These are phyloP conservation scores for Gallinago media DNA, from an alignment of 2,113 vertebrate genomes.

Conservation along the genomic window DNA sequence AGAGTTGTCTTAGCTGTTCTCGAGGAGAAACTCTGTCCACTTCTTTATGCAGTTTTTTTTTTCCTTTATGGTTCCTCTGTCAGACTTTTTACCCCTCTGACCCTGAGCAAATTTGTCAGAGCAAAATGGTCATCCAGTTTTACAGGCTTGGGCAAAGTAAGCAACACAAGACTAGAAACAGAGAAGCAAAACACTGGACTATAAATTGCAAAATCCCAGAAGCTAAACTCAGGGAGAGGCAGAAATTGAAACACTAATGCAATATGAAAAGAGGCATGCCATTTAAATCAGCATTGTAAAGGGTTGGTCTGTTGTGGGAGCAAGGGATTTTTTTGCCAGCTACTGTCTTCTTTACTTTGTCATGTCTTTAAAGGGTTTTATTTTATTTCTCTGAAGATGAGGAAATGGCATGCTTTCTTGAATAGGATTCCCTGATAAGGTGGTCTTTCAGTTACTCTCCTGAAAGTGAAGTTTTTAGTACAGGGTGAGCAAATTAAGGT, in stretches of 20 bases:
- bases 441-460: background rate
- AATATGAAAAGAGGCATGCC: background rate
- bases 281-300: slow-evolving; percentile 1
- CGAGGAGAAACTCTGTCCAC: background rate
- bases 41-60: background rate
- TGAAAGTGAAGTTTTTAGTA: background rate
- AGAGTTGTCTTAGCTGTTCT: background rate
- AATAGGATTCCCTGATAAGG: background rate
- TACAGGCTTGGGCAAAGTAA: background rate
- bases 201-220: slow-evolving; percentile 26
- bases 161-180: background rate
- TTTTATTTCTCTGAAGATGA: background rate
- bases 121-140: slow-evolving; percentile 1
- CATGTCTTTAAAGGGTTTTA: background rate
- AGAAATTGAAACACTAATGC: background rate
- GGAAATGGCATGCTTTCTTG: background rate
- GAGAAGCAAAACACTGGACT: background rate
- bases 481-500: background rate
- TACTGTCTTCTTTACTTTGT: background rate
- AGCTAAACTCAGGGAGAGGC: background rate
- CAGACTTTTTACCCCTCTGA: slow-evolving; percentile 4
- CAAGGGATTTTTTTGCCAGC: background rate
- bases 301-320: background rate
- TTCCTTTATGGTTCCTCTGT: background rate
- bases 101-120: slow-evolving; percentile 1